These are phyloP conservation scores for Oryzias melastigma DNA, from an alignment of 2,113 vertebrate genomes.

Conservation along the genomic window DNA sequence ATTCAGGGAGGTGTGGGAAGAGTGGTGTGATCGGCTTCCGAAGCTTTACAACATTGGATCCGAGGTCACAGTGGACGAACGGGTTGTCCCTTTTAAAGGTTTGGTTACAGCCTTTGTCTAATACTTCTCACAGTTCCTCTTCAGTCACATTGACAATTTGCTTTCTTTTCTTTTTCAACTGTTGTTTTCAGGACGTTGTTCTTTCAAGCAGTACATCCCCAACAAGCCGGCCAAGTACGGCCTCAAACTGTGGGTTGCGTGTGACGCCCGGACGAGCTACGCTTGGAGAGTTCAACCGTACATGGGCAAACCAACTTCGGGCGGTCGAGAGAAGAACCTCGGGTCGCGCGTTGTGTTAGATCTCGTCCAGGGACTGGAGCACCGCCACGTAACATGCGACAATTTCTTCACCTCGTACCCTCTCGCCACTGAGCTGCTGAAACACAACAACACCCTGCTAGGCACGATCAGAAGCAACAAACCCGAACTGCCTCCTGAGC, in stretches of 20 bases:
- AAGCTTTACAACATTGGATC: too few species aligned
- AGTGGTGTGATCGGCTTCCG: too few species aligned
- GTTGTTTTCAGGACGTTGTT: background rate
- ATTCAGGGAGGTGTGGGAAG: too few species aligned
- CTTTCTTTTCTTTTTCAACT: too few species aligned
- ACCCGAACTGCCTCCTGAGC: background rate
- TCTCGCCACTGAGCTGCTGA: background rate
- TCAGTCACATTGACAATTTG: too few species aligned
- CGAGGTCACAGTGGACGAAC: too few species aligned
- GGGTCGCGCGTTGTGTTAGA: background rate
- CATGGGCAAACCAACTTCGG: background rate
- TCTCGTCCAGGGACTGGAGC: background rate
- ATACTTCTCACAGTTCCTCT: too few species aligned
- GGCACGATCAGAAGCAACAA: background rate
- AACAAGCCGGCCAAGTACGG: background rate
- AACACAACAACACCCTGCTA: background rate
- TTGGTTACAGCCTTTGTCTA: too few species aligned
- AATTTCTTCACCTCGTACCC: background rate
- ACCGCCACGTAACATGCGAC: background rate
- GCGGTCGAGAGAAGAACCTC: background rate
- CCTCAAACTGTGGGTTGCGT: background rate
- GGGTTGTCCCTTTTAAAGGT: too few species aligned
- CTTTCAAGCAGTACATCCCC: constrained; percentile 2
- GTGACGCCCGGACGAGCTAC: background rate
- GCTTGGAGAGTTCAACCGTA: background rate